Percentiles rank a stretch among this genome's conserved stretches.
Evolutionary conservation across 1,140 invertebrate species (phyloP).

Genomic region (Bombus affinis): DNA sequence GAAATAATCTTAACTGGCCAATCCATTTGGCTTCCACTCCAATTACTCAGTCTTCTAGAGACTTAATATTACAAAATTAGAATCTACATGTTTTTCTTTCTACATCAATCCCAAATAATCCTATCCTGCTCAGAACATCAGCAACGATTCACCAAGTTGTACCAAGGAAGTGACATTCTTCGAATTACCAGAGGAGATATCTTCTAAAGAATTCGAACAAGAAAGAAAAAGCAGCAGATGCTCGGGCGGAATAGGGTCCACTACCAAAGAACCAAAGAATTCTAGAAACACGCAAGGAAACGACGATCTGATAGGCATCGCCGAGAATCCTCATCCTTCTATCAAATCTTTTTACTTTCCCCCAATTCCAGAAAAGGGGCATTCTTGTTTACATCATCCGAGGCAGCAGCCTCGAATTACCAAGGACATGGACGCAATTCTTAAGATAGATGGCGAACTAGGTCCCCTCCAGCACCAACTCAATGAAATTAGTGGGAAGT

Average conservation of each 20-base stretch:
- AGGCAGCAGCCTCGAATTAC: not conserved
- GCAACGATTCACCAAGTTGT: no score
- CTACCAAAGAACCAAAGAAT: not conserved
- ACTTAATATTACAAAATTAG: no score
- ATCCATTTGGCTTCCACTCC: not conserved
- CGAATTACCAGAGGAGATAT: not conserved
- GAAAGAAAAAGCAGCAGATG: not conserved
- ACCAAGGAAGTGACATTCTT: not conserved
- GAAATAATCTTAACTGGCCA: not conserved
- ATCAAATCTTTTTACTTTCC: constrained; percentile 64
- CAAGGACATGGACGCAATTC: constrained; percentile 52
- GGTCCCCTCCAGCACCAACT: constrained; percentile 58
- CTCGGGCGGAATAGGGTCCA: not conserved
- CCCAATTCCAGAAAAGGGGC: constrained; percentile 23
- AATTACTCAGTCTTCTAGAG: not conserved
- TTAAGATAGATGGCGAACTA: constrained; percentile 66
- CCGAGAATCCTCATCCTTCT: constrained; percentile 58
- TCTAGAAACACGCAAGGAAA: not conserved
- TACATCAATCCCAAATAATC: not conserved
- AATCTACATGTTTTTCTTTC: not conserved
- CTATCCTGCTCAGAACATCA: not conserved
- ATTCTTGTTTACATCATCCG: no score
- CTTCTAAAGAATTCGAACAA: not conserved
- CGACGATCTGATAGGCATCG: constrained; percentile 56
- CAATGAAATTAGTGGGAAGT: constrained; percentile 59